phyloP scores from a whole-genome alignment of 2,888 invertebrate genomes.

The Plutella xylostella region DNA sequence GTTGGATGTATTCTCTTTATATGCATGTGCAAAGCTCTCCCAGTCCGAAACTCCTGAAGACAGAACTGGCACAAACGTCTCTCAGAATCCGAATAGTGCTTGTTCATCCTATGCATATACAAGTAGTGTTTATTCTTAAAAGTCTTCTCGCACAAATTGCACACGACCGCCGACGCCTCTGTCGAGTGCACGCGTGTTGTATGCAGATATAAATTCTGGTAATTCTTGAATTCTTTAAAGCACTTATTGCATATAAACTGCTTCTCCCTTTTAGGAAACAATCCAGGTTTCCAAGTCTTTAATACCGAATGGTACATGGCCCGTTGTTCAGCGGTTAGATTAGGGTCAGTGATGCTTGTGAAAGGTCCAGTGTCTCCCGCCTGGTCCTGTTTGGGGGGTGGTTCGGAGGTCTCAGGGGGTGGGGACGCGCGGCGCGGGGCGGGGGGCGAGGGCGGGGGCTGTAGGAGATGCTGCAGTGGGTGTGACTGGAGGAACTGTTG shows the following conservation, averaged over 20 bases:
- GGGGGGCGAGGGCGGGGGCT: slow-evolving; percentile 96
- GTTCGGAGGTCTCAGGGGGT: background rate
- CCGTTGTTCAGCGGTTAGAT: slow-evolving; percentile 46
- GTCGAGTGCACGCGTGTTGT: slow-evolving; percentile 56
- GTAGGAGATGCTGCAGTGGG: too few relatives aligned
- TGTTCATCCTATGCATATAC: slow-evolving; percentile 63
- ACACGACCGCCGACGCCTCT: slow-evolving; percentile 50
- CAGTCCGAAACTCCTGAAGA: slow-evolving; percentile 50
- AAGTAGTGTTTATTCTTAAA: slow-evolving; percentile 61
- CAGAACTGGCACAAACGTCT: slow-evolving; percentile 58
- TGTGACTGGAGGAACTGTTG: too few relatives aligned
- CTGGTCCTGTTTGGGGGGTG: background rate
- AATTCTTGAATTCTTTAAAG: slow-evolving; percentile 57
- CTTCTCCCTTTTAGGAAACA: slow-evolving; percentile 44
- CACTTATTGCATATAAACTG: slow-evolving; percentile 53
- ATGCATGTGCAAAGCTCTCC: slow-evolving; percentile 53
- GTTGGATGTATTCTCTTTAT: slow-evolving; percentile 48
- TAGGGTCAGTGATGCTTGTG: slow-evolving; percentile 45
- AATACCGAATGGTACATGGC: slow-evolving; percentile 60
- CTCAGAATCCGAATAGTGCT: slow-evolving; percentile 55
- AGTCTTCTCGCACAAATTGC: slow-evolving; percentile 52
- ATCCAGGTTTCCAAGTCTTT: slow-evolving; percentile 49
- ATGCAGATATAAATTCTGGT: slow-evolving; percentile 54
- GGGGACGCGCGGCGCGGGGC: slow-evolving; percentile 62
- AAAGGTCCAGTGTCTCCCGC: slow-evolving; percentile 21